These are phyloP conservation scores for Uloborus plumipes DNA, from an alignment of 2,888 invertebrate species.

Conservation along the genomic window DNA sequence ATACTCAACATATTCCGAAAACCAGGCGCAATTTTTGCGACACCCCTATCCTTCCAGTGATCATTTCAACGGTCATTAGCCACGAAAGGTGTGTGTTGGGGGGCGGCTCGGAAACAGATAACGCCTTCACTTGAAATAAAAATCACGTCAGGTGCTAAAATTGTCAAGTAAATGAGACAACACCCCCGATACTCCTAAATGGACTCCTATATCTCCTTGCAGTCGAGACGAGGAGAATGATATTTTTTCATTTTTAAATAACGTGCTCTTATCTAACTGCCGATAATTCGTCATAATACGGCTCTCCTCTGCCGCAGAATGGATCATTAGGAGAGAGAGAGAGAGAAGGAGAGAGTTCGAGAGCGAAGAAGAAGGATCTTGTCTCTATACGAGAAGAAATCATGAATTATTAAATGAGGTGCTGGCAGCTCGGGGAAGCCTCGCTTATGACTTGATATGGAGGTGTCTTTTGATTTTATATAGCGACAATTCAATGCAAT, in stretches of 20 bases:
- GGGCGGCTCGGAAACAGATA: conserved; percentile 26
- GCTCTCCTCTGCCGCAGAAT: too few species aligned
- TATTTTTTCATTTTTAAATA: conserved; percentile 59
- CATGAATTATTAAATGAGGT: too few species aligned
- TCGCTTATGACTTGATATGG: too few species aligned
- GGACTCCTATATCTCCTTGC: too few species aligned
- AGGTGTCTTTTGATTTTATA: too few species aligned
- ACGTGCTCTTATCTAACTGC: conserved; percentile 13
- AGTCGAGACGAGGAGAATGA: neutral
- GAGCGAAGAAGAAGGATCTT: too few species aligned
- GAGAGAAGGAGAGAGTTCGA: too few species aligned
- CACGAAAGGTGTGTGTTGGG: conserved; percentile 1
- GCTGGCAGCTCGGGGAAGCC: too few species aligned
- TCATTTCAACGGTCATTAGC: conserved; percentile 29
- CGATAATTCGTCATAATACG: conserved; percentile 27
- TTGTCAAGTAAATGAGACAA: conserved; percentile 61
- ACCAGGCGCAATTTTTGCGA: conserved; percentile 23
- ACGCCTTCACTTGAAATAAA: conserved; percentile 56
- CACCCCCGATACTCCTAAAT: conserved; percentile 45
- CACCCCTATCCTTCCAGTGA: neutral
- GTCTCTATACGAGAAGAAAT: too few species aligned
- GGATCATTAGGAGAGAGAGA: too few species aligned
- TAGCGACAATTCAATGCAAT: too few species aligned
- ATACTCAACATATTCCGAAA: too few species aligned
- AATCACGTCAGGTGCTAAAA: conserved; percentile 63